Evolutionary conservation across 1,140 invertebrate species (phyloP).

Genomic region (Holcopasites calliopsidis): DNA sequence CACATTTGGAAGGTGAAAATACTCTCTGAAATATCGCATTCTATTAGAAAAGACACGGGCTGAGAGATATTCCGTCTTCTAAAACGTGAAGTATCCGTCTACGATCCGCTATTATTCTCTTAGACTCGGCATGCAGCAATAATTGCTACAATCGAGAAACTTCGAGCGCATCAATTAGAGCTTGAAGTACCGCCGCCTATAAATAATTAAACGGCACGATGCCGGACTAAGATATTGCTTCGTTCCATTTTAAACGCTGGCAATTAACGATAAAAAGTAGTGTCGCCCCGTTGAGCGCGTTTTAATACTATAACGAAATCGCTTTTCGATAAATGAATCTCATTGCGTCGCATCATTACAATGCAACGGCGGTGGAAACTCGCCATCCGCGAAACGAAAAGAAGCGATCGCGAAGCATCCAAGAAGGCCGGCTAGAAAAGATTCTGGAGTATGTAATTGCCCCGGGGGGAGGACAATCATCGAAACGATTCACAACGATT

Average conservation of each 20-base stretch:
- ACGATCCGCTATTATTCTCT: constrained; percentile 7
- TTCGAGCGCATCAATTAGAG: background rate
- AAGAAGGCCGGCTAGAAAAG: background rate
- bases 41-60: too few species aligned
- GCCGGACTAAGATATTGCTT: background rate
- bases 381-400: background rate
- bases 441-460: background rate
- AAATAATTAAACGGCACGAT: constrained; percentile 19
- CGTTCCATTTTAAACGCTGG: constrained; percentile 4
- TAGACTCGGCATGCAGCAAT: background rate
- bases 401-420: background rate
- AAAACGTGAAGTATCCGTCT: constrained; percentile 11
- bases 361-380: background rate
- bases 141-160: background rate
- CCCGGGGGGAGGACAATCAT: background rate
- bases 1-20: too few species aligned
- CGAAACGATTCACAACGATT: background rate
- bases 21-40: too few species aligned
- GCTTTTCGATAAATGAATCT: constrained; percentile 25
- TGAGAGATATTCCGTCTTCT: too few species aligned
- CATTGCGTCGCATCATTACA: constrained; percentile 20
- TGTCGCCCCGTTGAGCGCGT: constrained; percentile 4
- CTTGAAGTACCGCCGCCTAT: background rate
- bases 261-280: constrained; percentile 22
- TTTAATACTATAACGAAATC: constrained; percentile 18